Percentiles rank a stretch among this genome's conserved stretches.
Conservation (phyloP, 2,113 vertebrate genomes). For the Austrofundulus limnaeus region DNA sequence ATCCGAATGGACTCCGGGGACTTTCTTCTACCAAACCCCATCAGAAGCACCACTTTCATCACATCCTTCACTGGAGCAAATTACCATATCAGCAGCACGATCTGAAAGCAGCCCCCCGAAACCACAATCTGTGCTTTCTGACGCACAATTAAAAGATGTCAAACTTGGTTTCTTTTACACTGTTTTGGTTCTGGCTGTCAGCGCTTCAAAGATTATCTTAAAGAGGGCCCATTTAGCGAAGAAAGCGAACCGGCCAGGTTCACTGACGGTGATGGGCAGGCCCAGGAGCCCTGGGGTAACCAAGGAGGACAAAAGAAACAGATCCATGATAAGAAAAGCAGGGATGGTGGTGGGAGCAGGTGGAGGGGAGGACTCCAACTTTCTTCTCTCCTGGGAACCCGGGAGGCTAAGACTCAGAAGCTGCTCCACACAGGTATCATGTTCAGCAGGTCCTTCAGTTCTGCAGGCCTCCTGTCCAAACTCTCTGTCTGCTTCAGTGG, state of each 20-base stretch:
- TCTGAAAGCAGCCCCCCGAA: conserved; percentile 59
- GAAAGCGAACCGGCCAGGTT: conserved; percentile 73
- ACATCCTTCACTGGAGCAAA: conserved; percentile 65
- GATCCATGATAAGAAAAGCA: conserved; percentile 78
- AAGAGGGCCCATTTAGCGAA: conserved; percentile 83
- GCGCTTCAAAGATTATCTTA: conserved; percentile 82
- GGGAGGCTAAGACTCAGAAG: conserved; percentile 77
- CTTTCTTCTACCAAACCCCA: conserved; percentile 40
- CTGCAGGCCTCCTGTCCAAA: conserved; percentile 87
- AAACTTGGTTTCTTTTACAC: conserved; percentile 80
- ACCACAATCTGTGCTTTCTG: conserved; percentile 71
- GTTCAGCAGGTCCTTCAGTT: conserved; percentile 83
- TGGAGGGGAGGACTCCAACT: conserved; percentile 52
- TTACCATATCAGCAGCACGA: conserved; percentile 70
- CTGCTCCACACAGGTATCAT: conserved; percentile 86
- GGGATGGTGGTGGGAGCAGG: conserved; percentile 24
- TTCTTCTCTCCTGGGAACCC: conserved; percentile 84
- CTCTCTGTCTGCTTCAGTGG: conserved; percentile 85
- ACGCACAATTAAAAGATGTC: conserved; percentile 86
- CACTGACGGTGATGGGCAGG: conserved; percentile 62
- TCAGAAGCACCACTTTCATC: conserved; percentile 66
- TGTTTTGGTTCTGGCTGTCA: conserved; percentile 80
- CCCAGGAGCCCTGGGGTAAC: conserved; percentile 67
- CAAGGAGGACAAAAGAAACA: conserved; percentile 70
- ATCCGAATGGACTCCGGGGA: conserved; percentile 55